Evolutionary conservation across 1,140 invertebrate species (phyloP).

Genomic region (Hyposmocoma kahamanoa): DNA sequence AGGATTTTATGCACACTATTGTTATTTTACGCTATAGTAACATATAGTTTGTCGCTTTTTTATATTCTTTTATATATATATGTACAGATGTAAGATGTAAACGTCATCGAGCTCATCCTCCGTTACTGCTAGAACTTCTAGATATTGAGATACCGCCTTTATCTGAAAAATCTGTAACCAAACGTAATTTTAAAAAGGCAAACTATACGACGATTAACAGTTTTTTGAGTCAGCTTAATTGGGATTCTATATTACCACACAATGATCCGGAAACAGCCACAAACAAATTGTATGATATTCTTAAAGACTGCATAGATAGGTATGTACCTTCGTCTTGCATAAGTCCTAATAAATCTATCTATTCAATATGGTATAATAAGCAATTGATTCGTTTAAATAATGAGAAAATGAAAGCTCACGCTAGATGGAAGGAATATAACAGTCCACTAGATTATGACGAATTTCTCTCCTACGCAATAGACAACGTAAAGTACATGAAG

Average conservation of each 20-base stretch:
- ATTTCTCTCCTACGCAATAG: not conserved
- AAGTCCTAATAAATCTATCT: not conserved
- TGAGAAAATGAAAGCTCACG: not conserved
- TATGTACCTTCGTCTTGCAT: not conserved
- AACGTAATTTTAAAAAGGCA: not conserved
- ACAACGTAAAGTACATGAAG: too few relatives aligned
- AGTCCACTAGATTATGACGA: not conserved
- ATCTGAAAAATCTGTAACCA: not conserved
- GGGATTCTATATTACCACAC: not conserved
- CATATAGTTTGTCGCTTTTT: too few relatives aligned
- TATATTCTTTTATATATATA: too few relatives aligned
- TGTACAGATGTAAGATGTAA: too few relatives aligned
- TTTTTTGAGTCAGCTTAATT: not conserved
- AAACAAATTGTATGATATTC: not conserved
- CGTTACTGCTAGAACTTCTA: too few relatives aligned
- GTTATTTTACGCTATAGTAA: too few relatives aligned
- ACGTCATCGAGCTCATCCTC: too few relatives aligned
- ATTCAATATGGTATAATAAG: not conserved
- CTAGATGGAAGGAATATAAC: not conserved
- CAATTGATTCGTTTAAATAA: not conserved
- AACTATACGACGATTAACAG: not conserved
- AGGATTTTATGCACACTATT: too few relatives aligned
- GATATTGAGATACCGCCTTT: too few relatives aligned
- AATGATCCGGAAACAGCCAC: not conserved
- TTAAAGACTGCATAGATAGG: not conserved